Evolutionary conservation across 2,113 vertebrate genomes (phyloP), one percentile per base, ranked within the genome.

Genomic region (Solea solea): DNA sequence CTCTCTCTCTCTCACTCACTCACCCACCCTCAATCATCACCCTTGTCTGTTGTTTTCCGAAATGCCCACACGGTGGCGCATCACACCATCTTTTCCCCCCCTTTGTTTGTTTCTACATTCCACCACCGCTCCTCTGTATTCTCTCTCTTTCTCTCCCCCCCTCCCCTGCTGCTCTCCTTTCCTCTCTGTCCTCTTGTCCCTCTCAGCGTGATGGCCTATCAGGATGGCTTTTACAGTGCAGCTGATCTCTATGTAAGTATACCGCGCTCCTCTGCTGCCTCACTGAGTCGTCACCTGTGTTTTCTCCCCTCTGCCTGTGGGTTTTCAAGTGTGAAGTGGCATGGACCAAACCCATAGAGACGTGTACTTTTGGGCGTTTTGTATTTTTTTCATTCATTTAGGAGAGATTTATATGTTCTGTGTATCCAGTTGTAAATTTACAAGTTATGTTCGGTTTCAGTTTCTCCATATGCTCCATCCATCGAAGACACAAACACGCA

Each of bases 241-340:
- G 93, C 93, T 64, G 94, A 95, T 72, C 91, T 94, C 83, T 94
- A 95, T 88, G 94, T 94, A 92, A 95, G 94, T 95, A 94, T 84
- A 49, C 64, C 58, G 74, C 74, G 76, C 79, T 79, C 82, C 56
- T 81, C 82, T 69, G 49, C 69, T 80, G 81, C 60, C 83, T 87
- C 86, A 78, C 85, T 74, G 34, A 34, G 34, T 14, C 74, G 59
- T 79, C 85, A 81, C 61, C 82, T 81, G 76, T 27, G 34, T 78
- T 79, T 76, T 48, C 72, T 78, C 72, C 12, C 21, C n/a, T 64
- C 78, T 82, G 78, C 83, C 78, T 89, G 82, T 79, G 74, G 83
- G 87, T 83, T 85, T 52, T 89, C 88, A 72, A 89, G 84, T 91
- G 89, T 90, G 91, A 88, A 71, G 77, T 50, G 7, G 83, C 76